phyloP scores from a whole-genome alignment of 2,113 vertebrate species.

The Brienomyrus longianalis region DNA sequence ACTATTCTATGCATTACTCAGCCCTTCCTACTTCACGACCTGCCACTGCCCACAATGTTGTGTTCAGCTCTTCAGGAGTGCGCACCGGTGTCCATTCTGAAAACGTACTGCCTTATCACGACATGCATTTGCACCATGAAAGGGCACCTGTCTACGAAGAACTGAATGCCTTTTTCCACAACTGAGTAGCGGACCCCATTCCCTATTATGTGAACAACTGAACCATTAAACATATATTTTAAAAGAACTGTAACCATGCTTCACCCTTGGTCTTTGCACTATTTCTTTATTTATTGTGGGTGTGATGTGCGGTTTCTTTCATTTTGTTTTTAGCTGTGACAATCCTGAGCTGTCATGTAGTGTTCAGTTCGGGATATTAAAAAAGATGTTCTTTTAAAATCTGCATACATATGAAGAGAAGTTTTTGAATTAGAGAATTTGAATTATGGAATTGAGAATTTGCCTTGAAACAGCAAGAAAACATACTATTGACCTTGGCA shows the following conservation, averaged over 20 bases:
- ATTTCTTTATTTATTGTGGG: not conserved
- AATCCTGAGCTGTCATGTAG: conserved; percentile 39
- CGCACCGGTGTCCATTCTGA: conserved; percentile 83
- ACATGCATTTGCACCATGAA: conserved; percentile 86
- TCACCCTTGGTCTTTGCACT: not conserved
- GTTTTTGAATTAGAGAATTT: too few species aligned
- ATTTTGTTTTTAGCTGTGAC: conserved; percentile 47
- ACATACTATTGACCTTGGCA: conserved; percentile 38
- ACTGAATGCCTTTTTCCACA: conserved; percentile 96
- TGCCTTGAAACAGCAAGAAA: conserved; percentile 29
- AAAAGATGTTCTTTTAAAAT: not conserved
- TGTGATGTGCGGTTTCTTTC: conserved; percentile 6
- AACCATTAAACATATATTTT: conserved; percentile 13
- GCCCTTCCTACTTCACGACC: conserved; percentile 75
- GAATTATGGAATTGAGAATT: not conserved
- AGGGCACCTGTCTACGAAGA: conserved; percentile 87
- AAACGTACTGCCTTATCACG: conserved; percentile 87
- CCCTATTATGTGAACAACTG: conserved; percentile 22
- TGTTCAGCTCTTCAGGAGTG: conserved; percentile 79
- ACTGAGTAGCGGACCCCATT: conserved; percentile 56
- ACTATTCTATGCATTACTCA: conserved; percentile 97
- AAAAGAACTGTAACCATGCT: conserved; percentile 4
- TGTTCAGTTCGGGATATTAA: not conserved
- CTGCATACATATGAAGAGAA: not conserved
- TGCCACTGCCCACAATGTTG: conserved; percentile 64